A percentile compares a stretch with the other conserved stretches of the same genome.
Evolutionary conservation across 2,113 vertebrate species (phyloP).

Genomic region (Lophius piscatorius): DNA sequence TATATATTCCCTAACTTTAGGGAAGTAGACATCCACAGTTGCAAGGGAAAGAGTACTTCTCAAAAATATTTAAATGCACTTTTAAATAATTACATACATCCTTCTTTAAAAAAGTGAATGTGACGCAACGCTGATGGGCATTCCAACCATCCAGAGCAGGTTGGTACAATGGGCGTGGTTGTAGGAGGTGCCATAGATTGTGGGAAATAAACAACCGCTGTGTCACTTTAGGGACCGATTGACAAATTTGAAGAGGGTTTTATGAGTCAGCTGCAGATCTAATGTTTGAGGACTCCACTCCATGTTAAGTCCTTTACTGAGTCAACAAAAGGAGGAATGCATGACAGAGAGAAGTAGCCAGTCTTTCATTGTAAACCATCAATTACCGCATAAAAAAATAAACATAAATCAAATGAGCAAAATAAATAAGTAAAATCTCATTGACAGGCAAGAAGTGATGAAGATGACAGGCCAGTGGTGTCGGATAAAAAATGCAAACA

Average conservation of each 20-base stretch:
- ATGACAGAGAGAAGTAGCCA: conserved; percentile 23
- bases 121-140: conserved; percentile 44
- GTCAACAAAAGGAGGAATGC: conserved; percentile 41
- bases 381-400: conserved; percentile 16
- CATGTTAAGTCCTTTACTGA: conserved; percentile 8
- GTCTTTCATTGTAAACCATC: conserved; percentile 48
- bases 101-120: conserved; percentile 64
- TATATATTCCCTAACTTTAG: conserved; percentile 72
- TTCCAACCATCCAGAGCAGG: conserved; percentile 10
- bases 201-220: conserved; percentile 8
- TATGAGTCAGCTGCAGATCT: not conserved
- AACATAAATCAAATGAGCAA: conserved; percentile 42
- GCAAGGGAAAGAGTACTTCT: conserved; percentile 79
- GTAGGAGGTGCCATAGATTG: conserved; percentile 41
- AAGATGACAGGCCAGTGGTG: too few species aligned
- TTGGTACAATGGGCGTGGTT: conserved; percentile 14
- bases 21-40: conserved; percentile 79
- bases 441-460: conserved; percentile 12
- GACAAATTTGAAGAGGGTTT: too few species aligned
- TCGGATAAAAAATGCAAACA: too few species aligned
- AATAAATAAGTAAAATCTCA: conserved; percentile 65
- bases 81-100: conserved; percentile 81
- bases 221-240: not conserved
- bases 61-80: conserved; percentile 83
- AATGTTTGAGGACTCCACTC: conserved; percentile 14